Percentiles rank a stretch among this genome's conserved stretches.
These are phyloP conservation scores for Rhadinocentrus ornatus DNA, from an alignment of 2,797 vertebrate species.

Conservation along the genomic window DNA sequence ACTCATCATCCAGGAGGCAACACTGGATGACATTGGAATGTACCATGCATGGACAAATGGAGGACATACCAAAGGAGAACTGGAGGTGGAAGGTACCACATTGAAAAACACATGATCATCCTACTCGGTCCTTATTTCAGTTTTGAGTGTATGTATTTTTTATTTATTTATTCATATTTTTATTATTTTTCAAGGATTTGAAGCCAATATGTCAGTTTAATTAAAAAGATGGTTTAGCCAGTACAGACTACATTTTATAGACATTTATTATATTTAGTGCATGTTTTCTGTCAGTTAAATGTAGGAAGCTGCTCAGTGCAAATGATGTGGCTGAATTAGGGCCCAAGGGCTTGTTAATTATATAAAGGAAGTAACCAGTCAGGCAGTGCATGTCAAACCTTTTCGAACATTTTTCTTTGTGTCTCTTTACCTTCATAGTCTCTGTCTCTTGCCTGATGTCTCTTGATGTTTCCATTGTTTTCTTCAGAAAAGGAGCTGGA, in stretches of 20 bases:
- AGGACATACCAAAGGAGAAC: slow-evolving; percentile 91
- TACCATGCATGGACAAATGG: slow-evolving; percentile 91
- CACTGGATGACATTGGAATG: slow-evolving; percentile 86
- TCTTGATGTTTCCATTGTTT: slow-evolving; percentile 33
- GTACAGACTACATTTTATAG: background rate
- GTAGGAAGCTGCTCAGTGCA: background rate
- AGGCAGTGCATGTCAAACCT: slow-evolving; percentile 43
- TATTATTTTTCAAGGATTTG: background rate
- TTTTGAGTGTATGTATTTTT: background rate
- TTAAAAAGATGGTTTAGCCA: background rate
- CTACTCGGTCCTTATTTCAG: background rate
- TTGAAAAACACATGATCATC: background rate
- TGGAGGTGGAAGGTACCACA: slow-evolving; percentile 90
- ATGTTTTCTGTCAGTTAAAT: slow-evolving; percentile 20
- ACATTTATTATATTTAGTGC: slow-evolving; percentile 12
- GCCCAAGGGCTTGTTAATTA: slow-evolving; percentile 31
- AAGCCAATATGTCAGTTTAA: background rate
- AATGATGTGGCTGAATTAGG: slow-evolving; percentile 27
- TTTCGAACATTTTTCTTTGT: slow-evolving; percentile 17
- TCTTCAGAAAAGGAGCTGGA: slow-evolving; percentile 89
- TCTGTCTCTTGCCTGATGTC: slow-evolving; percentile 28
- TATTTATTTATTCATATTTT: too few species aligned
- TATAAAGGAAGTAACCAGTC: slow-evolving; percentile 41
- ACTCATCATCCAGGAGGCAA: slow-evolving; percentile 88
- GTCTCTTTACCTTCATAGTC: background rate